phyloP scores from a whole-genome alignment of 1,140 invertebrate genomes.

The Drosophila kepulauana region DNA sequence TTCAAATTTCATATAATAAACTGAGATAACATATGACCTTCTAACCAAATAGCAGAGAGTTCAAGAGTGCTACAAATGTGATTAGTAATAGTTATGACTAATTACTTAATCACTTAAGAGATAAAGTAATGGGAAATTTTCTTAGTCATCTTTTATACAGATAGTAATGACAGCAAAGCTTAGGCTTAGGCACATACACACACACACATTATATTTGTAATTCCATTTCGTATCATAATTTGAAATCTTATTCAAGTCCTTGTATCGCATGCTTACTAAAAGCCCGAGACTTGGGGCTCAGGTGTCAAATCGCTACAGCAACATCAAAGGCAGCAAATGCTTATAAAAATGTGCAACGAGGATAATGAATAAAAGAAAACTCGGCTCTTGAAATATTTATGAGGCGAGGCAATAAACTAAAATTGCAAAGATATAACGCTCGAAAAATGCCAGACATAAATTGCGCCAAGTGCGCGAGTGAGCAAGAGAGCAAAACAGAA shows the following conservation, averaged over 20 bases:
- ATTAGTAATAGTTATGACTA: conserved; percentile 15
- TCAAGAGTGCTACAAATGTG: neutral
- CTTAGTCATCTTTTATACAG: neutral
- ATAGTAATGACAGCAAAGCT: neutral
- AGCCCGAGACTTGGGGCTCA: conserved; percentile 5
- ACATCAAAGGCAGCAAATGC: conserved; percentile 48
- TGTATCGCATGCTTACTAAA: neutral
- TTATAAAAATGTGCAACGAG: conserved; percentile 11
- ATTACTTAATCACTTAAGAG: neutral
- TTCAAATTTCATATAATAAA: conserved; percentile 9
- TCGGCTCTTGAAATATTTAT: conserved; percentile 70
- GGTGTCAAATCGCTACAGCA: conserved; percentile 51
- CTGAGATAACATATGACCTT: conserved; percentile 1
- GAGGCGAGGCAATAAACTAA: conserved; percentile 62
- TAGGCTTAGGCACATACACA: too few species aligned
- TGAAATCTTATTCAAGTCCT: conserved; percentile 11
- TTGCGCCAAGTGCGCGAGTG: conserved; percentile 31
- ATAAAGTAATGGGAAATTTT: conserved; percentile 10
- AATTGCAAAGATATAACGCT: conserved; percentile 65
- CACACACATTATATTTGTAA: neutral
- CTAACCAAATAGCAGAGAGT: neutral
- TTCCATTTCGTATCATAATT: conserved; percentile 1
- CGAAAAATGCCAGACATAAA: conserved; percentile 66
- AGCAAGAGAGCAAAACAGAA: conserved; percentile 14
- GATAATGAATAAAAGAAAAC: conserved; percentile 52